A percentile compares a stretch with the other conserved stretches of the same genome.
Evolutionary conservation across 2,113 vertebrate species (phyloP).

Genomic region (Lathamus discolor): DNA sequence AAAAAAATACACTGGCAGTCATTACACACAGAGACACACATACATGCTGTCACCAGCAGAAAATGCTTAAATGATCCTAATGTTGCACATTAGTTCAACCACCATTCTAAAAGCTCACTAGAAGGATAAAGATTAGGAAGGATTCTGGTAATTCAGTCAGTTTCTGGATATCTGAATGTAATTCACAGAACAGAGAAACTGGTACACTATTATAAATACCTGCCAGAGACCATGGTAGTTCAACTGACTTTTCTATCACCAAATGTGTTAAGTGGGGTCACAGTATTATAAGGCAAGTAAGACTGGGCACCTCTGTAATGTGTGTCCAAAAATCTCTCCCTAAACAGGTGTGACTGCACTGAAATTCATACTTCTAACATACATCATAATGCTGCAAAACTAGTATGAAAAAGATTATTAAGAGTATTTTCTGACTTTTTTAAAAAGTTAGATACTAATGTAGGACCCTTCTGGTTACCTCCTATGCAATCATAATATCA

Average conservation of each 20-base stretch:
- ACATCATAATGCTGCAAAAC: not conserved
- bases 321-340: not conserved
- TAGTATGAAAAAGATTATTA: not conserved
- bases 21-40: not conserved
- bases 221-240: not conserved
- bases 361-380: not conserved
- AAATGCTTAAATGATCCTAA: slow-evolving; percentile 12
- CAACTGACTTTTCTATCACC: not conserved
- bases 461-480: not conserved
- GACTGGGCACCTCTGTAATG: not conserved
- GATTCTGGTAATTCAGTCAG: not conserved
- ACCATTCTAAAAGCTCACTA: slow-evolving; percentile 8
- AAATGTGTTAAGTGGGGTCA: not conserved
- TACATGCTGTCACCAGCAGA: not conserved
- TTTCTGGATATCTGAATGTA: slow-evolving; percentile 1
- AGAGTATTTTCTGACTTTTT: not conserved
- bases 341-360: not conserved
- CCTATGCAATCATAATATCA: not conserved
- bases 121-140: not conserved
- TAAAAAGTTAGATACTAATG: not conserved
- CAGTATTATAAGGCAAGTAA: not conserved
- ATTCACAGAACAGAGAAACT: not conserved
- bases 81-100: not conserved
- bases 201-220: not conserved
- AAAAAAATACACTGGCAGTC: slow-evolving; percentile 15